Evolutionary conservation across 2,888 invertebrate genomes (phyloP).

Genomic region (Acronicta aceris): DNA sequence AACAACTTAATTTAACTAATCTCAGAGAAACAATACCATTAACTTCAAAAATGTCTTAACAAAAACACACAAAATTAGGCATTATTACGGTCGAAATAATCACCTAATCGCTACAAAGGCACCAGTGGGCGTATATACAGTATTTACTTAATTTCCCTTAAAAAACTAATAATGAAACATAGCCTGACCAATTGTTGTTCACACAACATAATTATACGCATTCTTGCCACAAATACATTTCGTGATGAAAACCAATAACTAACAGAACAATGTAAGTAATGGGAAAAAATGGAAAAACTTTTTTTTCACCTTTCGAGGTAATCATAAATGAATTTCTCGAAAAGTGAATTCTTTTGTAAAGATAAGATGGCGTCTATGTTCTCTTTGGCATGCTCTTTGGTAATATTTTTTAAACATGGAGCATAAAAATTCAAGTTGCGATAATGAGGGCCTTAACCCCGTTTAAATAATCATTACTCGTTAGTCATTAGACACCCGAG

Average conservation of each 20-base stretch:
- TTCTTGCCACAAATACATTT: conserved; percentile 45
- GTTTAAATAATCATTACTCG: neutral
- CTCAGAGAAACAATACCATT: neutral
- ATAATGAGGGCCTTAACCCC: conserved; percentile 2
- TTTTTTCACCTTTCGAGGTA: conserved; percentile 40
- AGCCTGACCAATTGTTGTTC: conserved; percentile 60
- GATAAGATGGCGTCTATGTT: conserved; percentile 18
- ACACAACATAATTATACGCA: conserved; percentile 48
- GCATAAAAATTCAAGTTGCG: conserved; percentile 2
- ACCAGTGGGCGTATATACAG: conserved; percentile 21
- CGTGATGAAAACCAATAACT: conserved; percentile 64
- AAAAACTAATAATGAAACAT: conserved; percentile 35
- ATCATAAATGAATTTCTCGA: conserved; percentile 19
- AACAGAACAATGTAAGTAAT: conserved; percentile 38
- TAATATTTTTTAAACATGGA: conserved; percentile 26
- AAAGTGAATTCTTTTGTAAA: conserved; percentile 35
- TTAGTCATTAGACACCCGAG: neutral
- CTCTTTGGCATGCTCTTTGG: conserved; percentile 5
- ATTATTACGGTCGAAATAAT: conserved; percentile 30
- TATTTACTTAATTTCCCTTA: conserved; percentile 27
- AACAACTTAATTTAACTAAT: no score
- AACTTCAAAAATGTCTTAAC: conserved; percentile 33
- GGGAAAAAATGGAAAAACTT: conserved; percentile 37
- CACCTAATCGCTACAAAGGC: conserved; percentile 26
- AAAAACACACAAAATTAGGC: conserved; percentile 14